Evolutionary conservation across 2,888 invertebrate genomes (phyloP).

Genomic region (Tromatobia lineatoria): DNA sequence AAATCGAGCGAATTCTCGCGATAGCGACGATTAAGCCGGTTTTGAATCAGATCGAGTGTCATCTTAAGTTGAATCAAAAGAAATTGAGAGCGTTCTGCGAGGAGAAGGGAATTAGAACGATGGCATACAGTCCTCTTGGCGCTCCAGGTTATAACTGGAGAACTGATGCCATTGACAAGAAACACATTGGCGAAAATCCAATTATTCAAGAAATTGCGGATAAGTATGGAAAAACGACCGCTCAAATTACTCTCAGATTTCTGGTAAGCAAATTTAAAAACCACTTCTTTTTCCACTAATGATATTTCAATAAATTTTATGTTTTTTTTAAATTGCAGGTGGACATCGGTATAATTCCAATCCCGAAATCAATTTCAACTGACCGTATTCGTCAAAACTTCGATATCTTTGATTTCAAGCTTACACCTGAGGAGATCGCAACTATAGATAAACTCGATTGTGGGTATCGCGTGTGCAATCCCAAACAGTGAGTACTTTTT

Average conservation of each 20-base stretch:
- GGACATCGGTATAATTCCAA: constrained; percentile 91
- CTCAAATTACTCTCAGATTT: constrained; percentile 90
- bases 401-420: constrained; percentile 91
- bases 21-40: constrained; percentile 88
- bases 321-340: constrained; percentile 80
- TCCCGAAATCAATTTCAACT: constrained; percentile 94
- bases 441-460: constrained; percentile 90
- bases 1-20: constrained; percentile 88
- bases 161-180: constrained; percentile 91
- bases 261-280: constrained; percentile 83
- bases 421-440: constrained; percentile 89
- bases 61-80: constrained; percentile 92
- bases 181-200: constrained; percentile 89
- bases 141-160: constrained; percentile 92
- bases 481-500: neutral
- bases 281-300: neutral
- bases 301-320: neutral
- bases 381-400: constrained; percentile 90
- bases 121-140: constrained; percentile 94
- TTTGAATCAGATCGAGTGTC: constrained; percentile 91
- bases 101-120: constrained; percentile 89
- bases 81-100: constrained; percentile 90
- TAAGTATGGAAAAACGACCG: constrained; percentile 89
- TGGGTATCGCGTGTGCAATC: constrained; percentile 89
- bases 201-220: constrained; percentile 88